Conservation (phyloP, 1,140 invertebrate genomes). For the Nylanderia fulva region DNA sequence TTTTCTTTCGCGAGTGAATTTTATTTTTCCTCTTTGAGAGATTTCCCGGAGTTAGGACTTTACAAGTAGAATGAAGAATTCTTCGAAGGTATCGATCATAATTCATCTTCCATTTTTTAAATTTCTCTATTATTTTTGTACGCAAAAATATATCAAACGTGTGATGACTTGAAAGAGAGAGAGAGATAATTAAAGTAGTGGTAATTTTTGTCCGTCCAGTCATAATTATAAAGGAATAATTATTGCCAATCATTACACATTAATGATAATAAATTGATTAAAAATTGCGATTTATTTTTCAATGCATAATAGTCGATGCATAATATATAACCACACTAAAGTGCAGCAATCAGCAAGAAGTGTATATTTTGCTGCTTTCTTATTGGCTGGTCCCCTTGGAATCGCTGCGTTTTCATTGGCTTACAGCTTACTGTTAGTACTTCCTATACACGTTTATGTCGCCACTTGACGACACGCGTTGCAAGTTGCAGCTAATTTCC, state of each 20-base stretch:
- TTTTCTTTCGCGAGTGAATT: background rate
- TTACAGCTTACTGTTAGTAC: no score
- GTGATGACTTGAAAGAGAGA: background rate
- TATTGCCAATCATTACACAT: background rate
- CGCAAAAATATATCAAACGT: background rate
- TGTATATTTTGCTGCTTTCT: no score
- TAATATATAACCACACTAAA: no score
- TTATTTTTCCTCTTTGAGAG: background rate
- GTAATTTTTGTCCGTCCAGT: background rate
- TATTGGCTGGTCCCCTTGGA: no score
- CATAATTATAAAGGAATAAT: background rate
- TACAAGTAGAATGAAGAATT: no score
- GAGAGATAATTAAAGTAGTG: background rate
- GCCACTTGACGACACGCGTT: slow-evolving; percentile 65
- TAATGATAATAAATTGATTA: background rate
- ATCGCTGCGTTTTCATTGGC: no score
- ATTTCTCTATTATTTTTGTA: background rate
- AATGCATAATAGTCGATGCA: no score
- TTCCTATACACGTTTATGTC: slow-evolving; percentile 30
- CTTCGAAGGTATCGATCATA: no score
- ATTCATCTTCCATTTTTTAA: no score
- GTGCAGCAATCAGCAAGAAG: no score
- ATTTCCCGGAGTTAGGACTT: no score
- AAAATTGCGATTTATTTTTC: background rate
- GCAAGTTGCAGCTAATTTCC: slow-evolving; percentile 28